A percentile compares a stretch with the other conserved stretches of the same genome.
Evolutionary conservation across 2,888 invertebrate genomes (phyloP).

Genomic region (Gisinianus flammeolus): DNA sequence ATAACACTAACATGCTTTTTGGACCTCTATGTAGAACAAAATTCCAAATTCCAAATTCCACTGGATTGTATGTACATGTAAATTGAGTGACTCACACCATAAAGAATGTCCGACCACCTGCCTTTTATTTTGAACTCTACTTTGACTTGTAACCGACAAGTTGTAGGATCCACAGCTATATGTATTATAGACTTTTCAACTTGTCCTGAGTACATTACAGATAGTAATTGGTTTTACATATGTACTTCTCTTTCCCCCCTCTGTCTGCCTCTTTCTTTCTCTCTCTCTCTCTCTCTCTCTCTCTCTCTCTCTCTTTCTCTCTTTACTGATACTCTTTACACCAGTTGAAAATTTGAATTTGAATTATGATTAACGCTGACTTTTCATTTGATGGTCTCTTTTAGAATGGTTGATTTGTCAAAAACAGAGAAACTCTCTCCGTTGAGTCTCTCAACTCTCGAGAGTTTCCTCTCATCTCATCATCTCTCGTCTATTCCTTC

Average conservation of each 20-base stretch:
- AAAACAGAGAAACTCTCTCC: conserved; percentile 12
- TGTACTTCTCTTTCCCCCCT: neutral
- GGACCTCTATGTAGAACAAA: too few relatives aligned
- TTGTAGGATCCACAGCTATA: neutral
- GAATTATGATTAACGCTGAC: conserved; percentile 6
- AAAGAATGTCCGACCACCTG: conserved; percentile 14
- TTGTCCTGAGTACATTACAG: too few relatives aligned
- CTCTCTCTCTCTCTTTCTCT: neutral
- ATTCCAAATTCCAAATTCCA: too few relatives aligned
- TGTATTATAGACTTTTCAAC: too few relatives aligned
- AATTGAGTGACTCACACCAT: neutral
- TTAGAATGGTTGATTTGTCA: conserved; percentile 31
- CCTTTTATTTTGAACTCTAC: neutral
- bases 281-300: neutral
- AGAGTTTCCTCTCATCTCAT: neutral
- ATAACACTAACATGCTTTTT: conserved; percentile 2
- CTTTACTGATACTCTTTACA: neutral
- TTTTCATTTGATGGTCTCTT: conserved; percentile 8
- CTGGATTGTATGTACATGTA: neutral
- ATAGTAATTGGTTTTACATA: too few relatives aligned
- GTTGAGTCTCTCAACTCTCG: neutral
- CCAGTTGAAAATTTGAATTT: conserved; percentile 5
- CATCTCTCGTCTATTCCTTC: neutral
- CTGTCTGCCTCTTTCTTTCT: neutral
- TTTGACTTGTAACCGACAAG: neutral